These are phyloP conservation scores for Drosophila trapezifrons DNA, from an alignment of 1,140 invertebrate species.

Conservation along the genomic window DNA sequence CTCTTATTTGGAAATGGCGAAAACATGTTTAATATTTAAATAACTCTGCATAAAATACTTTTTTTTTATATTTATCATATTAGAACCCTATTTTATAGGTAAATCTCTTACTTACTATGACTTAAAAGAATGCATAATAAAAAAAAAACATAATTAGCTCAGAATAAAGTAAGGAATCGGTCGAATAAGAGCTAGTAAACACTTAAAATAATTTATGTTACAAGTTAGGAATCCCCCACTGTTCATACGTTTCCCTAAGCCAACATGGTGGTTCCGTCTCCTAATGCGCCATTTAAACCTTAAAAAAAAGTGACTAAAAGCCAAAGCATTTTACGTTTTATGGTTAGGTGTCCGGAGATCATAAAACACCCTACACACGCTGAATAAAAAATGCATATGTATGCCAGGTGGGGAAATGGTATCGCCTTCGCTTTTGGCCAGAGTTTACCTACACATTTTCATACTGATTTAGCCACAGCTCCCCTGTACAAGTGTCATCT, in stretches of 20 bases:
- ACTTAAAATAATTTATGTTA: background rate
- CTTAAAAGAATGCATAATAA: too few relatives aligned
- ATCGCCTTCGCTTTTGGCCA: conserved; percentile 2
- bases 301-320: conserved; percentile 10
- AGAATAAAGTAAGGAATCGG: too few relatives aligned
- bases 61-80: too few relatives aligned
- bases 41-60: background rate
- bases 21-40: too few relatives aligned
- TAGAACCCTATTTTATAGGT: too few relatives aligned
- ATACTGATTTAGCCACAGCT: conserved; percentile 13
- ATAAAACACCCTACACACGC: conserved; percentile 11
- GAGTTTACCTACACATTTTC: background rate
- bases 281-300: background rate
- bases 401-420: conserved; percentile 38
- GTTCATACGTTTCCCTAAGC: background rate
- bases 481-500: background rate
- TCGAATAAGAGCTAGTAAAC: accelerated
- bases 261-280: background rate
- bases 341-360: background rate
- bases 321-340: conserved; percentile 4
- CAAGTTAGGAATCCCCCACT: background rate
- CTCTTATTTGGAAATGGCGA: too few relatives aligned
- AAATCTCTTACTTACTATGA: too few relatives aligned
- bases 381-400: conserved; percentile 37
- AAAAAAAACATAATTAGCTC: too few relatives aligned